Evolutionary conservation across 2,797 vertebrate genomes (phyloP).

Genomic region (Melanotaenia nigrans): DNA sequence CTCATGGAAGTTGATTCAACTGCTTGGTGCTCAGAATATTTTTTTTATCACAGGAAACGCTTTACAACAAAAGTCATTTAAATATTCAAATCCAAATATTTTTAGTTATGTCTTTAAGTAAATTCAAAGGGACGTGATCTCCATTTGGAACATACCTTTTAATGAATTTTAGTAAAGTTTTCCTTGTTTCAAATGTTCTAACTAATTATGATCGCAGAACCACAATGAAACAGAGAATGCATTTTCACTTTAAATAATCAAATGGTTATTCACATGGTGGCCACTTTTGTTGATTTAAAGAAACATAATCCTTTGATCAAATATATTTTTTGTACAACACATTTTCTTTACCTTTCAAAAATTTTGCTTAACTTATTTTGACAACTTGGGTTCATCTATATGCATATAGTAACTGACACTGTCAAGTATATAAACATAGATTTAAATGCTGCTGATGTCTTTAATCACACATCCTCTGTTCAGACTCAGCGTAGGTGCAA

Average conservation of each 20-base stretch:
- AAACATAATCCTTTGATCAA: background rate
- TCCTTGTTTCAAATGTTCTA: background rate
- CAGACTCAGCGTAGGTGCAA: conserved; percentile 34
- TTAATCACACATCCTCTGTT: conserved; percentile 42
- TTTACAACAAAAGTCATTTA: background rate
- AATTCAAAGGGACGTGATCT: background rate
- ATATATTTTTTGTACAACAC: background rate
- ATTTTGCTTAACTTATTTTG: background rate
- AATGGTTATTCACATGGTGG: too few species aligned
- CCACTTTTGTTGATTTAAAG: background rate
- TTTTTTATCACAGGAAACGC: background rate
- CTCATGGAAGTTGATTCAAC: conserved; percentile 57
- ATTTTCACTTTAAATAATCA: background rate
- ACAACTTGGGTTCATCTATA: background rate
- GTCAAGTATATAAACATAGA: background rate
- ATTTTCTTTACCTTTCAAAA: background rate
- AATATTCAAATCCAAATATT: background rate
- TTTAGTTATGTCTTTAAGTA: background rate
- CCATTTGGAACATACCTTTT: background rate
- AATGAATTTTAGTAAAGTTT: background rate
- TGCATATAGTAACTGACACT: background rate
- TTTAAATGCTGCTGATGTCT: conserved; percentile 19
- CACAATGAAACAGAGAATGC: background rate
- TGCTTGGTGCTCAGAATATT: background rate
- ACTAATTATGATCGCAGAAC: background rate